phyloP scores from a whole-genome alignment of 2,797 vertebrate species.

The Pangasius krempfi region DNA sequence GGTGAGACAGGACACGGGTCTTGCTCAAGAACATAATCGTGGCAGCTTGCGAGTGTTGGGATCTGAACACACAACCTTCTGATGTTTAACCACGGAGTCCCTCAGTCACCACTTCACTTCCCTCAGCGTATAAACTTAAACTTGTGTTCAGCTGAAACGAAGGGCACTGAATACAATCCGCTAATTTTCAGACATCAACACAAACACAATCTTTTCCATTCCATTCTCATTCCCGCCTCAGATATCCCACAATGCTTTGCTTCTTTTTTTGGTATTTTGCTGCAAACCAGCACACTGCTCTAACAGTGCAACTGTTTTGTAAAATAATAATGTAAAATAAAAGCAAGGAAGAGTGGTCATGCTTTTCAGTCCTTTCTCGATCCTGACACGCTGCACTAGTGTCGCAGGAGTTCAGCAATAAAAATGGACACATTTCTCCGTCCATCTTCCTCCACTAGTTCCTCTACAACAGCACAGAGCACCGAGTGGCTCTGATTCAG shows the following conservation, averaged over 20 bases:
- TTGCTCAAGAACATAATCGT: neutral
- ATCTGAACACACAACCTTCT: slow-evolving; percentile 3
- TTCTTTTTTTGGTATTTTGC: neutral
- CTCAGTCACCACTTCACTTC: neutral
- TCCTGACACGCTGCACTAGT: no score
- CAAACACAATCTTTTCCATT: neutral
- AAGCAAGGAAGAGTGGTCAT: neutral
- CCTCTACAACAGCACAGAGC: neutral
- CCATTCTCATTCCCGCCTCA: neutral
- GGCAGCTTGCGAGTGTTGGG: neutral
- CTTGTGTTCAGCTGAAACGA: neutral
- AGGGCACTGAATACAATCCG: neutral
- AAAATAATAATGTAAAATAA: neutral
- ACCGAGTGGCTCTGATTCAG: neutral
- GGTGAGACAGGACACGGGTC: neutral
- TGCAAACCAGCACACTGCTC: neutral
- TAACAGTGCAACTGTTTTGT: neutral
- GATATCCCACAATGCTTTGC: neutral
- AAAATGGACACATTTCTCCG: no score
- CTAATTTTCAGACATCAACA: neutral
- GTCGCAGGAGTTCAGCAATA: no score
- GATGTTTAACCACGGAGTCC: neutral
- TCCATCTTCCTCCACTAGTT: neutral
- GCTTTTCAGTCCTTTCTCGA: no score
- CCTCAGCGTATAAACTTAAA: neutral